phyloP scores from a whole-genome alignment of 2,113 vertebrate species.

The Urocynchramus pylzowi region DNA sequence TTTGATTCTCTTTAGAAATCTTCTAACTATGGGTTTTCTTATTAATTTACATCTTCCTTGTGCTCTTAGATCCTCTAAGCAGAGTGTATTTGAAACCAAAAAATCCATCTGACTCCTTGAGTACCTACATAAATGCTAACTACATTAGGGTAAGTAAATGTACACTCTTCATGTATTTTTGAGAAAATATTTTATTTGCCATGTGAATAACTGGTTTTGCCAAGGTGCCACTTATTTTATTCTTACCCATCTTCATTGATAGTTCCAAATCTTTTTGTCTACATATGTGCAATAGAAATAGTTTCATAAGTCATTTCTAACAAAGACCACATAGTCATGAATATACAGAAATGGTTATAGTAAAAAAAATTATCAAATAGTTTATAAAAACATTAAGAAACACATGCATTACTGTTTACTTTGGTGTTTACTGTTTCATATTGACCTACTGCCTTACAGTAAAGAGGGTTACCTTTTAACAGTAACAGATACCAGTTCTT shows the following conservation, averaged over 20 bases:
- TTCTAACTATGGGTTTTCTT: constrained; percentile 34
- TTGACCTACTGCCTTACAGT: not conserved
- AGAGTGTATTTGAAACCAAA: constrained; percentile 88
- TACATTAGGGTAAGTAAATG: constrained; percentile 87
- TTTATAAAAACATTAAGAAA: not conserved
- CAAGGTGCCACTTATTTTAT: not conserved
- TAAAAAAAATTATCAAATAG: not conserved
- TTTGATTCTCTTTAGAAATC: not conserved
- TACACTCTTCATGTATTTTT: constrained; percentile 4
- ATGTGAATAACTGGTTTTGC: not conserved
- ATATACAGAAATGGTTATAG: not conserved
- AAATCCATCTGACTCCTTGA: constrained; percentile 83
- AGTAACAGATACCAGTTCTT: not conserved
- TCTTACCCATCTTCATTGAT: not conserved
- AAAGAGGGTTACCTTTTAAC: not conserved
- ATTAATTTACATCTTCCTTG: constrained; percentile 44
- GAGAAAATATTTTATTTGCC: not conserved
- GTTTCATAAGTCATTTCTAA: not conserved
- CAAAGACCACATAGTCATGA: not conserved
- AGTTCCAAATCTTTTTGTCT: not conserved
- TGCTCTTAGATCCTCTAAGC: constrained; percentile 87
- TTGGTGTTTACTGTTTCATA: not conserved
- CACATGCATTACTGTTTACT: not conserved
- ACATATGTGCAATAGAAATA: not conserved
- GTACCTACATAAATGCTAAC: constrained; percentile 96